A percentile compares a stretch with the other conserved stretches of the same genome.
Conservation (phyloP, 2,113 vertebrate genomes). For the Urocitellus parryii region DNA sequence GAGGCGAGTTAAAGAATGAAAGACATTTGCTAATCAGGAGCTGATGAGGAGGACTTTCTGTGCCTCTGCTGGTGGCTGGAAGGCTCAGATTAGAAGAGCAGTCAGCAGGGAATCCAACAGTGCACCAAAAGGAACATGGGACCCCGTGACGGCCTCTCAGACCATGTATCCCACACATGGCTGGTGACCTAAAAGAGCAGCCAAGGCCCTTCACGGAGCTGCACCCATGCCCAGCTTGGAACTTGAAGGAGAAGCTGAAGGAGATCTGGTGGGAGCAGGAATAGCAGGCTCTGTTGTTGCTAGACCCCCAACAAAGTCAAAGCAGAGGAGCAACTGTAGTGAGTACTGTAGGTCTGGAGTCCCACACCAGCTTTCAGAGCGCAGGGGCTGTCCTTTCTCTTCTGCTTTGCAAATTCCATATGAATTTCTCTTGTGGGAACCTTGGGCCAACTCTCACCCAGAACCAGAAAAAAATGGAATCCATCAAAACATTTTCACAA, state of each 20-base stretch:
- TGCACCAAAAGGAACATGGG: not conserved
- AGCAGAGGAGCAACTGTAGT: fast-evolving
- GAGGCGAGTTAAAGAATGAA: not conserved
- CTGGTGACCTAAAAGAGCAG: not conserved
- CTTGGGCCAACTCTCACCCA: not conserved
- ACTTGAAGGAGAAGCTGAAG: not conserved
- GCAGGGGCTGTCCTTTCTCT: fast-evolving
- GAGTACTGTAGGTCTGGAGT: fast-evolving
- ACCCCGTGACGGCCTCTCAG: not conserved
- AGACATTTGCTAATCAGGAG: not conserved
- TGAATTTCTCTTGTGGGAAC: not conserved
- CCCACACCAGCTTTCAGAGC: not conserved
- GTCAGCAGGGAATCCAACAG: not conserved
- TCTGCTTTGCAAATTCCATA: not conserved
- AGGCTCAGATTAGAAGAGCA: not conserved
- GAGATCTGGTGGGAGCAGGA: not conserved
- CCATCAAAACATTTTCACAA: not conserved
- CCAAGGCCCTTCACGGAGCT: not conserved
- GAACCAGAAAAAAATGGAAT: not conserved
- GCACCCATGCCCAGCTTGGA: fast-evolving
- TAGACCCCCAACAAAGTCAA: fast-evolving
- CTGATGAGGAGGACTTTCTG: not conserved
- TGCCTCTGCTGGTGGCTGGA: not conserved
- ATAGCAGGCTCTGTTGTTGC: not conserved
- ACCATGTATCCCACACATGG: not conserved